Base-by-base conservation (phyloP, 2,888 invertebrate species). In the Lepidonotus clava region DNA sequence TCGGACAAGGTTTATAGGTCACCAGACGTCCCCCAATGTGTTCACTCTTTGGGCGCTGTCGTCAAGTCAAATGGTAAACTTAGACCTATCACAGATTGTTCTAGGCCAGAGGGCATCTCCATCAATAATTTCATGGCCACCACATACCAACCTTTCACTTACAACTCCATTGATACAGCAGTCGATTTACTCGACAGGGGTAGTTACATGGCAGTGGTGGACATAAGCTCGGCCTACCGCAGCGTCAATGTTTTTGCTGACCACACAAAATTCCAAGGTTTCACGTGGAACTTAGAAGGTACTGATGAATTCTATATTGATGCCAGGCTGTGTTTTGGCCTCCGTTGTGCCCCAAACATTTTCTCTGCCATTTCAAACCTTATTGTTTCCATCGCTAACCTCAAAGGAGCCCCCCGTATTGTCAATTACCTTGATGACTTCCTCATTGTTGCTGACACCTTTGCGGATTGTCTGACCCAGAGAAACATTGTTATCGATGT, bases 31-130 rank as follows among this genome's bases (percentile, higher is more conserved):
- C 40, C 76, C 2, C 40, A 85, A 21, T 53, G 66, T 40, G 71
- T 71, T 18, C 67, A 85, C 40, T 24, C 85, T n/a, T 34, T 71
- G 28, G 85, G 71, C 24, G 51, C 21, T 4, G 85, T 67, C 41
- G n/a, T 61, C 28, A 61, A 41, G 28, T 32, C 38, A 36, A 41
- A 56, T 61, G 38, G 77, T 1, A 41, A 77, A 24, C 36, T 77
- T 36, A 5, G 41, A 4, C 38, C 40, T 1, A 41, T 34, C 18
- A 84, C 66, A 28, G 34, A 41, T n/a, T 38, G 53, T 61, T 24
- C n/a, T 28, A 11, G 2, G 4, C 61, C 61, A 11, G 61, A 61
- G 4, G 24, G 24, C 21, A 4, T 61, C 5, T 28, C 28, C 28
- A 61, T 61, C 28, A 61, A 61, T 28, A 61, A 61, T 14, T 53